phyloP scores from a whole-genome alignment of 2,113 vertebrate genomes.

The Toxotes jaculatrix region DNA sequence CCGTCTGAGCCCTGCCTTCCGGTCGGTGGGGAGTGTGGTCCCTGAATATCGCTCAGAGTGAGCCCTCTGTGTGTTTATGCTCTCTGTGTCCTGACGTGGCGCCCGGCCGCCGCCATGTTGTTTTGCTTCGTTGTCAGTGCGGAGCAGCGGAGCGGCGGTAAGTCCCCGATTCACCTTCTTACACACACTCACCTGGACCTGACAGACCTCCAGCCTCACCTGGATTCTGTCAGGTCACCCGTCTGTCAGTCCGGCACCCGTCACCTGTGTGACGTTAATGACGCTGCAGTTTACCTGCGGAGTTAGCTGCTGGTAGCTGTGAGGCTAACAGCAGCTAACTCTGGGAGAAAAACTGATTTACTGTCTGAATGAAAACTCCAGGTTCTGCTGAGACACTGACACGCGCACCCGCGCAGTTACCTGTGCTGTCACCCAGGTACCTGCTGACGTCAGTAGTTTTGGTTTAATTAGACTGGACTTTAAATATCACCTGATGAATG shows the following conservation, averaged over 20 bases:
- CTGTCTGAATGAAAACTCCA: neutral
- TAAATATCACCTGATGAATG: neutral
- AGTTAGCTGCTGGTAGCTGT: conserved; percentile 6
- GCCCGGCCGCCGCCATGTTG: conserved; percentile 76
- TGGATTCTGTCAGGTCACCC: neutral
- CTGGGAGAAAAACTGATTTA: neutral
- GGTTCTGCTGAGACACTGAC: neutral
- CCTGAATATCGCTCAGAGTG: conserved; percentile 31
- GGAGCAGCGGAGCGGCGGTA: conserved; percentile 30
- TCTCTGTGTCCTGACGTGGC: conserved; percentile 75
- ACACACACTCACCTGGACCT: neutral
- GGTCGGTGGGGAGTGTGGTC: neutral
- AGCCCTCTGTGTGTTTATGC: neutral
- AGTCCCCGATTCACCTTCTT: neutral
- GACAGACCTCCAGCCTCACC: neutral
- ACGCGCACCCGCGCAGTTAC: neutral
- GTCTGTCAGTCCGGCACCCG: neutral
- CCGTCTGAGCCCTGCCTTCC: too few species aligned
- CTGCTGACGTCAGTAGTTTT: neutral
- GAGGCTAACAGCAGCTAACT: conserved; percentile 1
- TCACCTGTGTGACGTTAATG: conserved; percentile 5
- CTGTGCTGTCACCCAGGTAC: neutral
- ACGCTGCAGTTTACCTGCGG: neutral
- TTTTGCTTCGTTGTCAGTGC: conserved; percentile 72
- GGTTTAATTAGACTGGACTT: neutral